Base-by-base conservation (phyloP, 1,140 invertebrate species). In the Archegozetes longisetosus region DNA sequence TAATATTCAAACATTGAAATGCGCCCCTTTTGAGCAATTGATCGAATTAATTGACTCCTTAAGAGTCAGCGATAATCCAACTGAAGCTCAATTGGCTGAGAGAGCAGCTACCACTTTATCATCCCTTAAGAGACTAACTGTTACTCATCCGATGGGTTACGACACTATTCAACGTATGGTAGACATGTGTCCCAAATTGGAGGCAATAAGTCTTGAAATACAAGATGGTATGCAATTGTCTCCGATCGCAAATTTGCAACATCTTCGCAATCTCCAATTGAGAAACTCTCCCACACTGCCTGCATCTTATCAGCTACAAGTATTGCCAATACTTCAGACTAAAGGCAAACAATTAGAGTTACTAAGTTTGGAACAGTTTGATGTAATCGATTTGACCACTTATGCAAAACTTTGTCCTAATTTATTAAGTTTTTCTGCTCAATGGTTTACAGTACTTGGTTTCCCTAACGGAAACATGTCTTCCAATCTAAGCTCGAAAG, bases 381-480 rank as follows among this genome's bases (percentile, higher is more conserved):
- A 67, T 40, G 28, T 65, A 20, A 60, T 67, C 14, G 66, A 67
- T 29, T 55, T 67, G 24, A 40, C 54, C n/a, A 63, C 55, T 55
- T 62, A 47, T 23, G 59, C 63, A 28, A 51, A 56, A 53, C 54
- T 55, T 24, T 67, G 66, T 55, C 63, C 66, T 14, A 65, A 64
- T 50, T 55, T 67, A n/a, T 40, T 53, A 14, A 50, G 59, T 13
- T 65, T 67, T 51, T 65, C 61, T 26, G 65, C 61, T 25, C 63
- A 62, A 32, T 67, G 65, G 63, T 67, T 67, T 48, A 66, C 60
- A 1, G 56, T 28, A 17, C 14, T 61, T 9, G 26, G 56, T 25
- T 23, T 26, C 29, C 48, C 26, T 12, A n/a, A 3, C 17, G 24
- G 3, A 9, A 25, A 20, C 29, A 50, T 27, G 22, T 53, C 17